Evolutionary conservation across 2,113 vertebrate genomes (phyloP), one percentile per base, ranked within the genome.

Genomic region (Bos taurus): DNA sequence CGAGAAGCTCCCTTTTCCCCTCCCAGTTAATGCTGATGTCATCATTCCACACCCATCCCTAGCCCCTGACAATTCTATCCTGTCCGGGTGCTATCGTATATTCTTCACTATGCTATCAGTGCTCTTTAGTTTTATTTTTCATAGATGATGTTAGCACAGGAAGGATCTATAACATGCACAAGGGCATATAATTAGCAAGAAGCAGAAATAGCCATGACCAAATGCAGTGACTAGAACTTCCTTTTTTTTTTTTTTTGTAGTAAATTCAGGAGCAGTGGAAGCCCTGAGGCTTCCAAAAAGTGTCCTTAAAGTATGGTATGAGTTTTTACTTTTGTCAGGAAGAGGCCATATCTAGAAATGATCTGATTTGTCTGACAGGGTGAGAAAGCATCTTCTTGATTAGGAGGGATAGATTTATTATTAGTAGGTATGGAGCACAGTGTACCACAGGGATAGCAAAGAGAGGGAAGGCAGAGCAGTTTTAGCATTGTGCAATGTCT

Each of bases 141-240:
- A 50, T 48, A 81, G 19, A 52, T 80, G 89, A 91, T n/a, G 4
- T 80, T 93, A 59, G 25, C 52, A 71, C 23, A 91, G 82, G 40
- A 95, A 81, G n/a, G 67, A 57, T 82, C 52, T 90, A 77, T 92
- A 81, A 95, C 46, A 92, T 92, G 56, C 74, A 83, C 43, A 88
- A 40, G n/a, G 14, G n/a, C 56, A 67, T 54, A 92, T 1, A 81
- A 21, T 59, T 91, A 88, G 14, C 67, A 84, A 81, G n/a, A 67
- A 25, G 60, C 60, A 95, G 56, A 88, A 46, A 94, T 26, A 83
- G 30, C 46, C 46, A 21, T 86, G 46, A 90, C 52, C 33, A 36
- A 15, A 52, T 21, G 56, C 33, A 84, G 48, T 87, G 52, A 36
- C 82, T 46, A 52, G 36, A 88, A 84, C 46, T 56, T 36, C 43